These are phyloP conservation scores for Apus apus DNA, from an alignment of 2,113 vertebrate species.

Conservation along the genomic window DNA sequence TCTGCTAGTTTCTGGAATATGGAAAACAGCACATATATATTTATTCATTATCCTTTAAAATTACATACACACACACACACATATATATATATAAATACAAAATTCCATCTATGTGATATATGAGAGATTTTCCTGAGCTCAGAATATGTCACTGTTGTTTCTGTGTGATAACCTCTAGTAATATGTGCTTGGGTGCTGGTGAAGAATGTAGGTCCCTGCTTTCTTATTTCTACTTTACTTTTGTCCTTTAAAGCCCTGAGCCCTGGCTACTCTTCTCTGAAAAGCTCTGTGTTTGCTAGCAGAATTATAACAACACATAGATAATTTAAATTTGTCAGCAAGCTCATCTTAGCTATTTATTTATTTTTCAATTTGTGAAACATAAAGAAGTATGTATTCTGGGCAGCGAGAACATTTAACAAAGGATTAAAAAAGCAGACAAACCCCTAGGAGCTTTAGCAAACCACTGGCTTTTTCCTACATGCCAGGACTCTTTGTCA, in stretches of 20 bases:
- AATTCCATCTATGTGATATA: not conserved
- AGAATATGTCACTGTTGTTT: not conserved
- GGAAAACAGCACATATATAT: not conserved
- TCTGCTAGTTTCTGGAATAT: not conserved
- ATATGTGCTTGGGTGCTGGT: not conserved
- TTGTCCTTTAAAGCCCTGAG: not conserved
- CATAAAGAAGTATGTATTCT: not conserved
- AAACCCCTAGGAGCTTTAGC: not conserved
- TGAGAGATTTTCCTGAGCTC: not conserved
- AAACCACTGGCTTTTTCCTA: not conserved
- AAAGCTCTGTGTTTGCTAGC: not conserved
- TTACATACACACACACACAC: too few relatives aligned
- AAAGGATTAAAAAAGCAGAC: not conserved
- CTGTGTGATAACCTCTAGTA: not conserved
- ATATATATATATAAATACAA: not conserved
- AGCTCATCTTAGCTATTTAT: not conserved
- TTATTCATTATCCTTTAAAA: not conserved
- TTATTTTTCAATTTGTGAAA: not conserved
- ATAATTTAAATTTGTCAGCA: not conserved
- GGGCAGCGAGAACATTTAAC: not conserved
- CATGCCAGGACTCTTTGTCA: not conserved
- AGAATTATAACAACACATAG: not conserved
- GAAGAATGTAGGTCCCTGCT: not conserved
- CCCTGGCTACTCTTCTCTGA: not conserved
- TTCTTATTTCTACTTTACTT: not conserved